Conservation (phyloP, 2,113 vertebrate species). For the Ammodytes dubius region DNA sequence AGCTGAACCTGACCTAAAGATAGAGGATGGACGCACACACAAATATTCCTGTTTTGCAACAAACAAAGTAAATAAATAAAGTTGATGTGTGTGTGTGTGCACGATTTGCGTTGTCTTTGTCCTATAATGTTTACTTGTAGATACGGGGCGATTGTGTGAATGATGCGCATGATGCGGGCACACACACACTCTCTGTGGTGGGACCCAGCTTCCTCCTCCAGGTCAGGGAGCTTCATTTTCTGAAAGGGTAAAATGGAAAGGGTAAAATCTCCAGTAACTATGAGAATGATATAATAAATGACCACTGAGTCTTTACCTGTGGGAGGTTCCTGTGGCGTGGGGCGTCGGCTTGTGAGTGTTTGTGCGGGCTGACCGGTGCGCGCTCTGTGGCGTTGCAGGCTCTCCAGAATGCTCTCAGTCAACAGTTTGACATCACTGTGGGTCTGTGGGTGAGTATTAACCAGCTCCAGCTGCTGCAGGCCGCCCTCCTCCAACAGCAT, state of each 20-base stretch:
- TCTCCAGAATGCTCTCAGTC: conserved; percentile 93
- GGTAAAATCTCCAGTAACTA: not conserved
- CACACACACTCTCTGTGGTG: conserved; percentile 9
- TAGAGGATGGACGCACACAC: conserved; percentile 33
- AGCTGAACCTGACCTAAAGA: conserved; percentile 20
- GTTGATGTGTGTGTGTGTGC: conserved; percentile 66
- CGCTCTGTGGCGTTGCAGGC: conserved; percentile 92
- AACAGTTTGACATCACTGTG: conserved; percentile 91
- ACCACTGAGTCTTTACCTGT: conserved; percentile 42
- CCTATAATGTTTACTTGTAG: conserved; percentile 32
- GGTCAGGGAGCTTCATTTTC: conserved; percentile 52
- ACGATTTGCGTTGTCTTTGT: conserved; percentile 54
- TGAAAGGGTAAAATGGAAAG: conserved; percentile 47
- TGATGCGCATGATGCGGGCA: conserved; percentile 13
- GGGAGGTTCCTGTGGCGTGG: conserved; percentile 37
- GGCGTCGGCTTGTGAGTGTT: conserved; percentile 39
- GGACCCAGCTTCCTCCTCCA: conserved; percentile 24
- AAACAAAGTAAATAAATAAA: conserved; percentile 76
- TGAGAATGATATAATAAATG: not conserved
- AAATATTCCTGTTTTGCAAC: conserved; percentile 53
- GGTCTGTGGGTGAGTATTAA: conserved; percentile 91
- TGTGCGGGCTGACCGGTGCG: conserved; percentile 87
- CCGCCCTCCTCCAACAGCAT: conserved; percentile 99
- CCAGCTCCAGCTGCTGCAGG: conserved; percentile 91
- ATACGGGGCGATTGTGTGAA: conserved; percentile 36